Conservation (phyloP, 2,888 invertebrate species). For the Ischnus inquisitorius region DNA sequence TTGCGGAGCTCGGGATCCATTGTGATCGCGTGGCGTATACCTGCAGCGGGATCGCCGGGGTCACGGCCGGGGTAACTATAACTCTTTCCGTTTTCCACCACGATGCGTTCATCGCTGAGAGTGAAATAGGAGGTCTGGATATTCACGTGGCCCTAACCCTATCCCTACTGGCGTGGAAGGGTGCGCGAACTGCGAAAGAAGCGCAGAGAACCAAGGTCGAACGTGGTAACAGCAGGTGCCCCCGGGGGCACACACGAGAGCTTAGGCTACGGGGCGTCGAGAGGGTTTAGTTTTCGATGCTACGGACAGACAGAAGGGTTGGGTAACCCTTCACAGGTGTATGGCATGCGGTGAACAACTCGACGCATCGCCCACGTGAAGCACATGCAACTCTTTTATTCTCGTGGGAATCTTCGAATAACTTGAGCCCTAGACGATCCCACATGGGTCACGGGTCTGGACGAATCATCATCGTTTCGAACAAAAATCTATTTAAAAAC, state of each 20-base stretch:
- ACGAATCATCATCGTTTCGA: not conserved
- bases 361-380: slow-evolving; percentile 46
- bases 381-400: not conserved
- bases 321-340: slow-evolving; percentile 80
- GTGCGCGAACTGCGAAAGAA: slow-evolving; percentile 44
- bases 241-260: slow-evolving; percentile 38
- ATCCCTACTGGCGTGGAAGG: slow-evolving; percentile 34
- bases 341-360: slow-evolving; percentile 32
- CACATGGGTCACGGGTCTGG: too few species aligned
- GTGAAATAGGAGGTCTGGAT: slow-evolving; percentile 37
- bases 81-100: slow-evolving; percentile 64
- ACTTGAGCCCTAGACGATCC: too few species aligned
- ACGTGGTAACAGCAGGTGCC: slow-evolving; percentile 62
- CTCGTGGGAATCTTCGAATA: slow-evolving; percentile 23
- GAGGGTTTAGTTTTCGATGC: slow-evolving; percentile 73
- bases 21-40: slow-evolving; percentile 73
- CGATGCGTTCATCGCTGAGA: slow-evolving; percentile 49
- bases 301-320: slow-evolving; percentile 52
- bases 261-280: slow-evolving; percentile 55
- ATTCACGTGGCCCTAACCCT: slow-evolving; percentile 56
- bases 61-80: slow-evolving; percentile 36
- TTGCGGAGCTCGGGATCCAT: slow-evolving; percentile 67
- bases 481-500: not conserved
- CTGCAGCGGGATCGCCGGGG: slow-evolving; percentile 67
- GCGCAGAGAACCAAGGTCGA: slow-evolving; percentile 40